Evolutionary conservation across 2,888 invertebrate genomes (phyloP), one percentile per base, ranked within the genome.

Genomic region (Bhutanitis thaidina): DNA sequence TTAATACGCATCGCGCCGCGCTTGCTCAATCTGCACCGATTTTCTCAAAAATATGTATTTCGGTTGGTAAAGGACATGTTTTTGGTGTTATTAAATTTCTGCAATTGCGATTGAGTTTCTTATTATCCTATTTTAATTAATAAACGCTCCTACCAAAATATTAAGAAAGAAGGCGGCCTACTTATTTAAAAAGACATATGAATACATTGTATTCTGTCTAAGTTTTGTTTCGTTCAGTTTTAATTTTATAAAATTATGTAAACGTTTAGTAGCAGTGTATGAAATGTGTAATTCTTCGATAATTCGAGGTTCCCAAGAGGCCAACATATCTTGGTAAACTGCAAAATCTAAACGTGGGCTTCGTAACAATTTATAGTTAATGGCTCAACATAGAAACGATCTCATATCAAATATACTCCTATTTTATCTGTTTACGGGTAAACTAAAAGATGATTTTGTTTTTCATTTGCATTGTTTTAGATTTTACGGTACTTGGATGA

Each of bases 291-390:
- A 54, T 52, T 47, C 45, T 32, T 46, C 14, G 48, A 46, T 39
- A 48, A 52, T 56, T 54, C 61, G 63, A 45, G 60, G 72, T 82
- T 81, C 80, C 76, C 79, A 80, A 76, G 78, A 71, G 76, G 74
- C 71, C 72, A 68, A 71, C 68, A 69, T 60, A 62, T 67, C 66
- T 58, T 67, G 69, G 69, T 71, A 75, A 65, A 74, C 74, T 74
- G 68, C 74, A 76, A 71, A 73, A 76, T 73, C 70, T 71, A 67
- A 77, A 82, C 83, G 83, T 82, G 79, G 80, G 82, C 75, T 78
- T 80, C 78, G 82, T 84, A 79, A 84, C 83, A 84, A 85, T 83
- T 81, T 81, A 81, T 81, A 72, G 70, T 74, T 74, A 73, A 77
- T 46, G 36, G 34, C 35, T 35, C 29, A 13, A 13, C 39, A 13